A percentile compares a stretch with the other conserved stretches of the same genome.
Conservation (phyloP, 2,797 vertebrate genomes). For the Sylvilagus floridanus region DNA sequence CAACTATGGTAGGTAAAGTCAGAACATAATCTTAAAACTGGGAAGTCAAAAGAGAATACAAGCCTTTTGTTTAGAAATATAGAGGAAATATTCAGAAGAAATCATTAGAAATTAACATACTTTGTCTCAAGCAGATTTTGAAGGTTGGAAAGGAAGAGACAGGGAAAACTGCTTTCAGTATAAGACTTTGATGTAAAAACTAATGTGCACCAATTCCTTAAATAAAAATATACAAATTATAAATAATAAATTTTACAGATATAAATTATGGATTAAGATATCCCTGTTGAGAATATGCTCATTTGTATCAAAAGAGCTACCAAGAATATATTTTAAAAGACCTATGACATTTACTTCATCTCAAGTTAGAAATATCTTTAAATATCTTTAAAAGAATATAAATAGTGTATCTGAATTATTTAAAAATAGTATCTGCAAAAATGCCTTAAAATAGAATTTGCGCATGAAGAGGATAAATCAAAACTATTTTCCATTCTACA, state of each 20-base stretch:
- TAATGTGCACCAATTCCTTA: not conserved
- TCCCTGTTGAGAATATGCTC: not conserved
- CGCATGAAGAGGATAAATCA: slow-evolving; percentile 81
- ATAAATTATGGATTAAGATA: slow-evolving; percentile 23
- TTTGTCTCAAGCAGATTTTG: not conserved
- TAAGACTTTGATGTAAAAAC: not conserved
- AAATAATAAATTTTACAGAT: not conserved
- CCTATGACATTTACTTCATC: slow-evolving; percentile 60
- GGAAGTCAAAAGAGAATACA: not conserved
- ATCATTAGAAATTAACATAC: not conserved
- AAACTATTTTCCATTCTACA: slow-evolving; percentile 66
- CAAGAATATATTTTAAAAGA: slow-evolving; percentile 69
- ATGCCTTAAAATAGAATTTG: slow-evolving; percentile 62
- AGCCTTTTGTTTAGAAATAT: not conserved
- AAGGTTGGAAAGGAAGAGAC: not conserved
- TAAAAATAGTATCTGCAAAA: slow-evolving; percentile 75
- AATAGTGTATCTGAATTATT: slow-evolving; percentile 84
- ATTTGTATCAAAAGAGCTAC: slow-evolving; percentile 73
- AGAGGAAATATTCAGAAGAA: not conserved
- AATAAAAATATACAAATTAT: not conserved
- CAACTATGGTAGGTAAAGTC: not conserved
- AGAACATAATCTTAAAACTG: not conserved
- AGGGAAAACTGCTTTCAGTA: not conserved
- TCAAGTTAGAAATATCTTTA: slow-evolving; percentile 61
- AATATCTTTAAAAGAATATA: slow-evolving; percentile 72